Evolutionary conservation across 2,888 invertebrate genomes (phyloP), one percentile per base, ranked within the genome.

Genomic region (Stenichneumon culpator): DNA sequence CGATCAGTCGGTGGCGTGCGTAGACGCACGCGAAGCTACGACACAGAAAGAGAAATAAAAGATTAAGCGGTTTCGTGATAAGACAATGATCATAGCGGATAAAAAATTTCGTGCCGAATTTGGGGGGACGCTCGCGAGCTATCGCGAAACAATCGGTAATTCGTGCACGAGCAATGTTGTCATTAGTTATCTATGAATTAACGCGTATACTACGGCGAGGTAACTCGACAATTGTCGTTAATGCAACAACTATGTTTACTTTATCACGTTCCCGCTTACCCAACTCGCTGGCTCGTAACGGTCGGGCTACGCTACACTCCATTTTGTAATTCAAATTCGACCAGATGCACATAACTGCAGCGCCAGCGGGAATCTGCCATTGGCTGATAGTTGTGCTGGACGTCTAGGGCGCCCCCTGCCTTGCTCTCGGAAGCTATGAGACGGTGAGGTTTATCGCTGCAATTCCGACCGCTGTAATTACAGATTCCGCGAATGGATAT

Each of bases 241-340:
- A 16, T 11, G 19, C 14, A 19, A 63, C 60, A 69, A 16, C 68
- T 57, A 72, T 85, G 77, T 82, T 82, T 79, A 82, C 85, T 52
- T 85, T 52, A 50, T 28, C 14, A 70, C 57, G 60, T 72, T 16
- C 72, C 70, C 22, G 63, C 72, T 70, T 69, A 81, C 84, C 75
- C 22, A 69, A 77, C 75, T 32, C 7, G 44, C 63, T 52, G 52
- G 39, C 72, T 68, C 63, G 68, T 82, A 85, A 85, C 85, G 78
- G 84, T 84, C 72, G 67, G 19, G 25, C 22, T 67, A 60, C 67
- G 22, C 60, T 72, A 75, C 67, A 79, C 82, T 85, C 85, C 85
- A 85, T 85, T 82, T 85, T 85, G 85, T 85, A 77, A 85, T 85
- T 85, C 82, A 73, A 85, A 85, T 85, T 77, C 25, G 32, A 50